Evolutionary conservation across 2,113 vertebrate genomes (phyloP).

Genomic region (Phrynosoma platyrhinos): DNA sequence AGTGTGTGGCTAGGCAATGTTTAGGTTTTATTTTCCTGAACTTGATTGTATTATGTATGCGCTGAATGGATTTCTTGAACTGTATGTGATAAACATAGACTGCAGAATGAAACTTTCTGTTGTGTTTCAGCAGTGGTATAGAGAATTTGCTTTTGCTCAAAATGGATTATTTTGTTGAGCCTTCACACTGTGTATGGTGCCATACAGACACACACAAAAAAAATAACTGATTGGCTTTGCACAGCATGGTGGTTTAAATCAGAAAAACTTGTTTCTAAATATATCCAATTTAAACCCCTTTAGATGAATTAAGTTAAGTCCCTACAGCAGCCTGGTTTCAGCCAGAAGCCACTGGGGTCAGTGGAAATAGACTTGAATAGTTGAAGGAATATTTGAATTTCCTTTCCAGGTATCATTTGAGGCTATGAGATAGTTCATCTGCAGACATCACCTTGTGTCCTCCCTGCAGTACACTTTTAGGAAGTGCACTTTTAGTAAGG

Average conservation of each 20-base stretch:
- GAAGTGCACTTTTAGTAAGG: not conserved
- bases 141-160: conserved; percentile 4
- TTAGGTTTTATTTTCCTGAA: conserved; percentile 1
- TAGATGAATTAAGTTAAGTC: not conserved
- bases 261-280: conserved; percentile 16
- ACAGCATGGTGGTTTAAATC: conserved; percentile 1
- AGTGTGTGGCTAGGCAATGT: conserved; percentile 11
- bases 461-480: not conserved
- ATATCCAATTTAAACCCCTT: not conserved
- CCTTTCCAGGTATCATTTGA: not conserved
- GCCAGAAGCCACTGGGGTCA: not conserved
- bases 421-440: not conserved
- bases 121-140: not conserved
- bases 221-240: conserved; percentile 18
- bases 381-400: conserved; percentile 1
- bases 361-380: not conserved
- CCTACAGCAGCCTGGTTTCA: not conserved
- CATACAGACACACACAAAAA: conserved; percentile 27
- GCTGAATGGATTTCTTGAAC: conserved; percentile 27
- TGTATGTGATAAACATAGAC: conserved; percentile 3
- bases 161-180: not conserved
- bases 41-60: conserved; percentile 19
- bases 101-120: conserved; percentile 9
- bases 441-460: not conserved
- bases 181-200: not conserved